These are phyloP conservation scores for Heliocidaris tuberculata DNA, from an alignment of 35 echinoderm and acorn worm genomes.

Conservation along the genomic window DNA sequence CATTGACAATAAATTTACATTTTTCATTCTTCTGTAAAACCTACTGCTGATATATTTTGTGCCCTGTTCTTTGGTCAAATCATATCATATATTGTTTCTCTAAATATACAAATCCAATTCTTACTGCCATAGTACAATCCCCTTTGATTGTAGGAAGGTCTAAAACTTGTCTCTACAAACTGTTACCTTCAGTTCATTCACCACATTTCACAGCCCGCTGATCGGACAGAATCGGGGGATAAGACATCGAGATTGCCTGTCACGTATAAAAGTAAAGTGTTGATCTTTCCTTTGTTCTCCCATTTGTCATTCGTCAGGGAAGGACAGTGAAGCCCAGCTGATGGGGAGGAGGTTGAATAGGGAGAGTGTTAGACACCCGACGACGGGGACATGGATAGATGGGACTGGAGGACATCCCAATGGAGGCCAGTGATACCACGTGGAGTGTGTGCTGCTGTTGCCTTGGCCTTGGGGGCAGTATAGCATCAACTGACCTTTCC, in stretches of 20 bases:
- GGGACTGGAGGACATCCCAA: not conserved
- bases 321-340: not conserved
- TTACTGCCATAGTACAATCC: not conserved
- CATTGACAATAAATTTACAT: too few species aligned
- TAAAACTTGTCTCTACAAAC: not conserved
- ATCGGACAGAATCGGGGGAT: not conserved
- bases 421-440: not conserved
- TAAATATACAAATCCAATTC: not conserved
- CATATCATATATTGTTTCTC: not conserved
- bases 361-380: not conserved
- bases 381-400: not conserved
- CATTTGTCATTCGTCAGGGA: not conserved
- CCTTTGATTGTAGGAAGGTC: not conserved
- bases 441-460: not conserved
- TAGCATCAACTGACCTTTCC: conserved; percentile 9
- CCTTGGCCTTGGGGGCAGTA: not conserved
- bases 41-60: too few species aligned
- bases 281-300: not conserved
- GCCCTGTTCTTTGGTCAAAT: not conserved
- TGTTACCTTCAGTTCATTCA: not conserved
- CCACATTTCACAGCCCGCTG: not conserved
- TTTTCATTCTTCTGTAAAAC: too few species aligned
- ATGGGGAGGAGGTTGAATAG: not conserved
- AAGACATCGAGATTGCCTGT: not conserved
- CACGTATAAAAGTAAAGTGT: not conserved